phyloP scores from a whole-genome alignment of 2,113 vertebrate species.

The Tachysurus fulvidraco region DNA sequence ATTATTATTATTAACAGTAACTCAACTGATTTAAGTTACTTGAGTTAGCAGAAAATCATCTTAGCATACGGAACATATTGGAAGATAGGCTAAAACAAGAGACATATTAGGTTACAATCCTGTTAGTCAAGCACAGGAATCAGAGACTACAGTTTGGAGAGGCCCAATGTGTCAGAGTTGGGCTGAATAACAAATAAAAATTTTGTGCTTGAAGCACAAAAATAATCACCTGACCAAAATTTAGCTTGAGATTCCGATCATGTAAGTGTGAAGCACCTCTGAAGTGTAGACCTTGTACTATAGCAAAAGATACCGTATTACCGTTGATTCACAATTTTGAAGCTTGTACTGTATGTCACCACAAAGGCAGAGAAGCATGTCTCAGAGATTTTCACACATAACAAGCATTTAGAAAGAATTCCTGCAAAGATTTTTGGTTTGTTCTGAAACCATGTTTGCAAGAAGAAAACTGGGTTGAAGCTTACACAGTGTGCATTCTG shows the following conservation, averaged over 20 bases:
- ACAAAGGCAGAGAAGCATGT: not conserved
- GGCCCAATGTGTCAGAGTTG: not conserved
- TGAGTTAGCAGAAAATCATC: not conserved
- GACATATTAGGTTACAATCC: not conserved
- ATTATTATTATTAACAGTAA: not conserved
- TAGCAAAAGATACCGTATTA: not conserved
- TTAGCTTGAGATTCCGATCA: not conserved
- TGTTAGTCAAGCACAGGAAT: too few species aligned
- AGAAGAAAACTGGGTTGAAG: not conserved
- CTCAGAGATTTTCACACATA: not conserved
- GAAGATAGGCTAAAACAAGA: not conserved
- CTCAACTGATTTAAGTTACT: too few species aligned
- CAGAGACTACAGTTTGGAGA: too few species aligned
- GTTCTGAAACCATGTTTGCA: not conserved
- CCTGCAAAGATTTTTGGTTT: not conserved
- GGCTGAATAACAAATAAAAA: not conserved
- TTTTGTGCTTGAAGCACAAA: not conserved
- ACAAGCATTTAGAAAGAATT: not conserved
- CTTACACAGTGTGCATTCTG: not conserved
- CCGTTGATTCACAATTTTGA: not conserved
- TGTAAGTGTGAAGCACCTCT: not conserved
- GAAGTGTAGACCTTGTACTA: not conserved
- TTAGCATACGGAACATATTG: not conserved
- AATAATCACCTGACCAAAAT: not conserved
- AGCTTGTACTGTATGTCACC: not conserved